These are phyloP conservation scores for Apodemia zela DNA, from an alignment of 2,888 invertebrate species.

Conservation along the genomic window DNA sequence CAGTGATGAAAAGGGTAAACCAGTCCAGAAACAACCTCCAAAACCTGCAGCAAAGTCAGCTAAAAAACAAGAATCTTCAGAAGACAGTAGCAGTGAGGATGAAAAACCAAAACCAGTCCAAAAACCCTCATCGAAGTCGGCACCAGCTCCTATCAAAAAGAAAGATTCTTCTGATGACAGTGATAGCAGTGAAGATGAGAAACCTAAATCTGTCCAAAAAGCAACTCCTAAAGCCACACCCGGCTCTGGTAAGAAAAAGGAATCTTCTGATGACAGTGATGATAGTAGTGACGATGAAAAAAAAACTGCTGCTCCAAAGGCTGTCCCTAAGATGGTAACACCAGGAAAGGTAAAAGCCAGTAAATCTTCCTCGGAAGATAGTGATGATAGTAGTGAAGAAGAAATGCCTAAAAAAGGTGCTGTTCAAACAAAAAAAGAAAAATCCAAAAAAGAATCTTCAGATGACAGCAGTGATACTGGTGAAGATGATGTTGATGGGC, in stretches of 20 bases:
- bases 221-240: slow-evolving; percentile 33
- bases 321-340: slow-evolving; percentile 31
- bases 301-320: slow-evolving; percentile 32
- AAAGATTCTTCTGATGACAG: slow-evolving; percentile 42
- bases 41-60: slow-evolving; percentile 43
- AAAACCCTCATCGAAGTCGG: slow-evolving; percentile 33
- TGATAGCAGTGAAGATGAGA: slow-evolving; percentile 42
- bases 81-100: slow-evolving; percentile 43
- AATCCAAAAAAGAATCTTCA: slow-evolving; percentile 32
- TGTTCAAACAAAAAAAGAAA: slow-evolving; percentile 16
- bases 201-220: slow-evolving; percentile 33
- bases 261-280: slow-evolving; percentile 43
- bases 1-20: slow-evolving; percentile 50
- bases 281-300: slow-evolving; percentile 43
- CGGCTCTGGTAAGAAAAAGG: slow-evolving; percentile 41
- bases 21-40: slow-evolving; percentile 35
- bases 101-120: slow-evolving; percentile 34
- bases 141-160: slow-evolving; percentile 43
- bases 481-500: slow-evolving; percentile 43
- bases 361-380: slow-evolving; percentile 57
- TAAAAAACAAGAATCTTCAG: slow-evolving; percentile 35
- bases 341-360: slow-evolving; percentile 42
- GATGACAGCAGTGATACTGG: slow-evolving; percentile 42
- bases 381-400: slow-evolving; percentile 52
- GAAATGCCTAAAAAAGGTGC: slow-evolving; percentile 49